phyloP scores from a whole-genome alignment of 2,797 vertebrate species.

The Pseudopleuronectes americanus region DNA sequence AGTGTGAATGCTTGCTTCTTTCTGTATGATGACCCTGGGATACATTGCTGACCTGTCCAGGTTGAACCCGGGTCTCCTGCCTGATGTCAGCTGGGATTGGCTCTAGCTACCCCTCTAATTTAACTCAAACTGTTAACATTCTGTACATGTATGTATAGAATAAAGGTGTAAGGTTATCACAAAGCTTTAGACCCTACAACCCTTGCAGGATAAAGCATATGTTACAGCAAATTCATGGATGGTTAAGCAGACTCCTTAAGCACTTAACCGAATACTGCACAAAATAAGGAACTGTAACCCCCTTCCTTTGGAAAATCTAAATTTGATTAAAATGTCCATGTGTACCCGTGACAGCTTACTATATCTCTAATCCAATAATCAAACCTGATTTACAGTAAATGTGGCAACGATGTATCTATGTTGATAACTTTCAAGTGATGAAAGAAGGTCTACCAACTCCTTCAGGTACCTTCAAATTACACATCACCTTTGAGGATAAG shows the following conservation, averaged over 20 bases:
- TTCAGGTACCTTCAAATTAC: constrained; percentile 11
- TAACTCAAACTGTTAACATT: constrained; percentile 4
- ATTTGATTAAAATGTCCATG: constrained; percentile 15
- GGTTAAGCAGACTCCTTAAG: constrained; percentile 3
- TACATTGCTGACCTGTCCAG: no score
- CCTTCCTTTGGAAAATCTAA: neutral
- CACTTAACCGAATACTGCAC: constrained; percentile 9
- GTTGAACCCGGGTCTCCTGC: no score
- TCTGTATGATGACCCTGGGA: no score
- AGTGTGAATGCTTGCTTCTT: no score
- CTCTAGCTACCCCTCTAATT: neutral
- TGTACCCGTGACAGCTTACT: neutral
- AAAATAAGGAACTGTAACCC: constrained; percentile 2
- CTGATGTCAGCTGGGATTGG: no score
- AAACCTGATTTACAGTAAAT: neutral
- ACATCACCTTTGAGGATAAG: constrained; percentile 12
- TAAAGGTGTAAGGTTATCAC: neutral
- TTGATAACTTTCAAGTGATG: constrained; percentile 1
- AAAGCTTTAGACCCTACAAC: neutral
- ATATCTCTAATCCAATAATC: constrained; percentile 7
- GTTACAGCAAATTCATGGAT: constrained; percentile 14
- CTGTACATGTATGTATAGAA: neutral
- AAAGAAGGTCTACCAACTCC: constrained; percentile 1
- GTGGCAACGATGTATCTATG: constrained; percentile 1
- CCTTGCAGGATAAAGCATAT: neutral